A percentile compares a stretch with the other conserved stretches of the same genome.
phyloP scores from a whole-genome alignment of 2,113 vertebrate species.

The Numida meleagris region DNA sequence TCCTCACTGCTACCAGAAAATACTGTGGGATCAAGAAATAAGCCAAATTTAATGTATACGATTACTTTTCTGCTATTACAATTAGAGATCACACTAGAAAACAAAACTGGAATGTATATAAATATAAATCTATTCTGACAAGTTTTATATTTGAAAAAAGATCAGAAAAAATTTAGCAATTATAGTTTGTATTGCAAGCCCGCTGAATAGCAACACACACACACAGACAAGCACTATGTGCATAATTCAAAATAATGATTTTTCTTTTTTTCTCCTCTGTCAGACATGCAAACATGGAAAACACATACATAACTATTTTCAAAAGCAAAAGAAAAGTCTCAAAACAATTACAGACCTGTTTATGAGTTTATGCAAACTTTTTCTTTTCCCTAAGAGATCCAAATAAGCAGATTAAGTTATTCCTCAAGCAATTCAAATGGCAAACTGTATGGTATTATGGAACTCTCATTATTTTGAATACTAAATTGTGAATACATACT shows the following conservation, averaged over 20 bases:
- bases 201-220: background rate
- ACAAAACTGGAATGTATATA: background rate
- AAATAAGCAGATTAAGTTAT: background rate
- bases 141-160: background rate
- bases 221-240: background rate
- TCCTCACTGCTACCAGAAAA: slow-evolving; percentile 23
- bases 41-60: fast-evolving
- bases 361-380: background rate
- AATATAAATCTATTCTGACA: background rate
- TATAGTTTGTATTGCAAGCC: background rate
- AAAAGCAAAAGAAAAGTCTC: background rate
- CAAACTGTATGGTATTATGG: background rate
- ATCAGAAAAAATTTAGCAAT: background rate
- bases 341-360: background rate
- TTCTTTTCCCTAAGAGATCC: background rate
- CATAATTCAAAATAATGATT: background rate
- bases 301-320: background rate
- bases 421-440: background rate
- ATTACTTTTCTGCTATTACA: background rate
- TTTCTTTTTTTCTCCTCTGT: background rate
- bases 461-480: background rate
- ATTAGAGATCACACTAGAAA: background rate
- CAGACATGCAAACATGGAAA: background rate
- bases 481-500: background rate
- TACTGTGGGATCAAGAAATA: background rate